Percentiles rank a stretch among this genome's conserved stretches.
phyloP scores from a whole-genome alignment of 1,140 invertebrate species.

The Myzus persicae region DNA sequence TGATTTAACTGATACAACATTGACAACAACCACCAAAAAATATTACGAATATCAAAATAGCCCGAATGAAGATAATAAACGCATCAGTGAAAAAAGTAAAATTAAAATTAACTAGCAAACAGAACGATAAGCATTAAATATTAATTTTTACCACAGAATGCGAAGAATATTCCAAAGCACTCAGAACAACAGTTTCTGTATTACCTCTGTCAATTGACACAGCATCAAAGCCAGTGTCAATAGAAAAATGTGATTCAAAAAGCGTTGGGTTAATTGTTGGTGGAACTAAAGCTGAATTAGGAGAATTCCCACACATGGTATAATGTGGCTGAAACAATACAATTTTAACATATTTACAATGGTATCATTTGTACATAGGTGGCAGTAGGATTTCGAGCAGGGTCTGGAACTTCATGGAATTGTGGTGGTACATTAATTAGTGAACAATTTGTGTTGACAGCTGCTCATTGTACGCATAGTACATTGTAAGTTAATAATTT shows the following conservation, averaged over 20 bases:
- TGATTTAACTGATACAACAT: background rate
- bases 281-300: conserved; percentile 65
- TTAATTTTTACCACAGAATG: conserved; percentile 64
- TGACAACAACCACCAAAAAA: background rate
- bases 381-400: conserved; percentile 61
- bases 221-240: conserved; percentile 59
- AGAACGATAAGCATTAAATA: conserved; percentile 19
- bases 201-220: conserved; percentile 63
- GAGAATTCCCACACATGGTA: conserved; percentile 72
- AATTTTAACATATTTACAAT: conserved; percentile 5
- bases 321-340: conserved; percentile 36
- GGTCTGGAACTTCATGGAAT: conserved; percentile 54
- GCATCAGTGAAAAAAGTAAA: conserved; percentile 53
- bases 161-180: conserved; percentile 64
- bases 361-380: conserved; percentile 61
- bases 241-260: conserved; percentile 64
- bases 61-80: conserved; percentile 19
- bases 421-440: conserved; percentile 69
- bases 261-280: conserved; percentile 68
- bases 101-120: background rate
- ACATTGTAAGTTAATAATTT: conserved; percentile 59
- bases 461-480: conserved; percentile 66
- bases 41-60: conserved; percentile 32
- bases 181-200: conserved; percentile 63
- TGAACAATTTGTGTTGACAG: conserved; percentile 66